A percentile compares a stretch with the other conserved stretches of the same genome.
These are phyloP conservation scores for Anomalospiza imberbis DNA, from an alignment of 2,797 vertebrate species.

Conservation along the genomic window DNA sequence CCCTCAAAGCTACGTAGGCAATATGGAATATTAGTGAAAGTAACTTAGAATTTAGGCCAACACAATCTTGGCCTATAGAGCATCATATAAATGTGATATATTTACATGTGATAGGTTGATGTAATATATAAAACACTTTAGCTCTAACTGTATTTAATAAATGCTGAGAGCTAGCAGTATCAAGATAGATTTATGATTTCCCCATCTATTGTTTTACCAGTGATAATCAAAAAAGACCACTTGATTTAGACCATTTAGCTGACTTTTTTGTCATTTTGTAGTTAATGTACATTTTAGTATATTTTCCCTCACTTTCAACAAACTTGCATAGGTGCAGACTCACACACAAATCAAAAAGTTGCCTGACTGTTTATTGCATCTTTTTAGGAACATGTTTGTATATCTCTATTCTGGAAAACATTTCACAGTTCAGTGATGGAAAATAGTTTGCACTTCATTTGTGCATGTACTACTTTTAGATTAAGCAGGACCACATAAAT, in stretches of 20 bases:
- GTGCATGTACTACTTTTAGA: slow-evolving; percentile 74
- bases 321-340: not conserved
- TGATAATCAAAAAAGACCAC: not conserved
- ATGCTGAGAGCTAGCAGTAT: slow-evolving; percentile 13
- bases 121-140: not conserved
- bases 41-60: not conserved
- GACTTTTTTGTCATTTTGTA: not conserved
- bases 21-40: not conserved
- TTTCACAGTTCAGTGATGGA: slow-evolving; percentile 62
- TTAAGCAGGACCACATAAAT: slow-evolving; percentile 73
- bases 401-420: slow-evolving; percentile 42
- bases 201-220: not conserved
- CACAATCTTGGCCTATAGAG: not conserved
- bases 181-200: slow-evolving; percentile 22
- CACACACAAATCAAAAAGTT: slow-evolving; percentile 7
- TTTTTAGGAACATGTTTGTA: slow-evolving; percentile 38
- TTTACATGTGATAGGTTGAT: slow-evolving; percentile 9
- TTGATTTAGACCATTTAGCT: slow-evolving; percentile 7
- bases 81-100: slow-evolving; percentile 16
- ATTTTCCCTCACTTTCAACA: not conserved
- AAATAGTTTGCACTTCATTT: slow-evolving; percentile 73
- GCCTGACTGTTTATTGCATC: slow-evolving; percentile 4
- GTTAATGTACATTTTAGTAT: not conserved
- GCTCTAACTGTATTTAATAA: slow-evolving; percentile 9
- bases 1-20: not conserved